Conservation (phyloP, 1,140 invertebrate genomes). For the Trichonephila clavipes region DNA sequence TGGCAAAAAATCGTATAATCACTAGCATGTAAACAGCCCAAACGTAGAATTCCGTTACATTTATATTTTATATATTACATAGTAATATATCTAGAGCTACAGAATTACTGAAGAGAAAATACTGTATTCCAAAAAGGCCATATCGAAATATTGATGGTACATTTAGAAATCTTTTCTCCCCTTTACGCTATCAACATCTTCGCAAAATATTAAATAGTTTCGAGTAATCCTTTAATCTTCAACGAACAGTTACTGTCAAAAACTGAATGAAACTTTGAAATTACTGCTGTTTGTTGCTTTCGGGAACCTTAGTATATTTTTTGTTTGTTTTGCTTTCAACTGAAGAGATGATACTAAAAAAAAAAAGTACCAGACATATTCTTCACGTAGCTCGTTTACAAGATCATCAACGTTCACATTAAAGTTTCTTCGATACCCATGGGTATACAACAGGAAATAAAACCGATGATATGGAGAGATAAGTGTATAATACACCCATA, state of each 20-base stretch:
- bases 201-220: background rate
- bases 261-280: background rate
- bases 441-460: conserved; percentile 1
- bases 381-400: background rate
- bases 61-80: no score
- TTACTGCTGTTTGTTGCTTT: background rate
- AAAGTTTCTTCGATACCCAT: background rate
- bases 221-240: background rate
- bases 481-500: background rate
- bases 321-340: background rate
- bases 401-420: background rate
- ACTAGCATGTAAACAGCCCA: no score
- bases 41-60: no score
- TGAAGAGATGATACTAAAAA: background rate
- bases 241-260: background rate
- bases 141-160: no score
- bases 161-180: background rate
- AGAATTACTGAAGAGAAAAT: no score
- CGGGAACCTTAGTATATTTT: background rate
- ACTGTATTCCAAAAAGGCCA: no score
- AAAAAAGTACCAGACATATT: background rate
- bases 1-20: no score
- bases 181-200: background rate
- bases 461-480: background rate
- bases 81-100: no score